A percentile compares a stretch with the other conserved stretches of the same genome.
phyloP scores from a whole-genome alignment of 2,797 vertebrate species.

The Chromis chromis region DNA sequence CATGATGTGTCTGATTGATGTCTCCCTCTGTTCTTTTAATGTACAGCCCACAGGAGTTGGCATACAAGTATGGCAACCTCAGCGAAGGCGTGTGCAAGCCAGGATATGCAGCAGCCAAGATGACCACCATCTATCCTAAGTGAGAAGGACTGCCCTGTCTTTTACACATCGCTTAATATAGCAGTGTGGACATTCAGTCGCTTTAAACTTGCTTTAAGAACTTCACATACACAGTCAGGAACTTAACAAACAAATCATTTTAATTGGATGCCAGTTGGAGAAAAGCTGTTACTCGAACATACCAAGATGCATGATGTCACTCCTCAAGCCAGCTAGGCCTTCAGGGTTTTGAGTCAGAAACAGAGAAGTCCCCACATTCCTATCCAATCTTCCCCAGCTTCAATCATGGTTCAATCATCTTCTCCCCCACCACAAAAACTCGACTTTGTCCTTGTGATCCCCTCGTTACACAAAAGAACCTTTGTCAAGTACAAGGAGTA shows the following conservation, averaged over 20 bases:
- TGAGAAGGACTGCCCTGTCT: constrained; percentile 72
- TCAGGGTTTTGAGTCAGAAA: constrained; percentile 69
- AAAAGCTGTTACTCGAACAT: constrained; percentile 50
- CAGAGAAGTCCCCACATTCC: constrained; percentile 74
- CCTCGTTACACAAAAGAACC: constrained; percentile 68
- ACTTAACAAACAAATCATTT: constrained; percentile 34
- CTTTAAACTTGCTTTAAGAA: constrained; percentile 4
- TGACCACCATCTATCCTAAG: constrained; percentile 94
- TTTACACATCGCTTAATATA: neutral
- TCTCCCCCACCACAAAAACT: constrained; percentile 65
- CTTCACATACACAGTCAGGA: constrained; percentile 22
- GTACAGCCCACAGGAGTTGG: constrained; percentile 88
- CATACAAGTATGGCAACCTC: constrained; percentile 92
- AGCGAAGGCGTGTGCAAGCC: constrained; percentile 92
- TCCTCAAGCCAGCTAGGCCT: constrained; percentile 59
- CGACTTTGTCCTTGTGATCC: constrained; percentile 70
- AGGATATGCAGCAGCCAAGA: constrained; percentile 92
- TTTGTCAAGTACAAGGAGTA: constrained; percentile 61
- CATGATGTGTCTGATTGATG: constrained; percentile 47
- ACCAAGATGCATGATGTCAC: constrained; percentile 72
- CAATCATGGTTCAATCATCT: constrained; percentile 69
- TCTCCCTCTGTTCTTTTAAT: constrained; percentile 42
- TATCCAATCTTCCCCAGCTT: constrained; percentile 59
- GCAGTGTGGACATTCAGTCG: neutral
- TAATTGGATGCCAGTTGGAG: constrained; percentile 39